Conservation (phyloP, 53 echinoderm and acorn worm species). For the Crossaster papposus region DNA sequence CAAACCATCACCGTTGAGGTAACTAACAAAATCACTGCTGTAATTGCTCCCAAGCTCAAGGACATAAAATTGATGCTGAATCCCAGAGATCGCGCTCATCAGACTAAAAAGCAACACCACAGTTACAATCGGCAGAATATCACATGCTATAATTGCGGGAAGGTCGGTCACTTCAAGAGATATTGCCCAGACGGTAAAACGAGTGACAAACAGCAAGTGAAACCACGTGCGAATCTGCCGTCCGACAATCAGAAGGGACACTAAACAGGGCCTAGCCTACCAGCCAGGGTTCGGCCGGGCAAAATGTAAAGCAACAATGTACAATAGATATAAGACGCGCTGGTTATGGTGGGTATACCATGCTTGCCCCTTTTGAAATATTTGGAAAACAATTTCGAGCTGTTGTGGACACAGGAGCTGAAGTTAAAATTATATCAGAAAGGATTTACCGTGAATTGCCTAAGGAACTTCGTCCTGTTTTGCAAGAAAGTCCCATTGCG, state of each 20-base stretch:
- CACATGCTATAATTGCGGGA: too few species aligned
- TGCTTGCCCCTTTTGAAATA: conserved; percentile 28
- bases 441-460: conserved; percentile 33
- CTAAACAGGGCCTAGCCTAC: conserved; percentile 40
- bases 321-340: conserved; percentile 31
- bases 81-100: not conserved
- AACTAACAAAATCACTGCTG: conserved; percentile 1
- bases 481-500: conserved; percentile 11
- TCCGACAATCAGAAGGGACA: conserved; percentile 24
- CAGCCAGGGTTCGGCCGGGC: conserved; percentile 44
- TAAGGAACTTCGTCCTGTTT: not conserved
- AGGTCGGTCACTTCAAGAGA: too few species aligned
- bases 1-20: conserved; percentile 32
- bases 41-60: not conserved
- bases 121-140: conserved; percentile 22
- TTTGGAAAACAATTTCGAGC: conserved; percentile 5
- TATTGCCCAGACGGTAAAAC: too few species aligned
- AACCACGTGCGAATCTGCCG: too few species aligned
- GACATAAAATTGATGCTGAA: conserved; percentile 25
- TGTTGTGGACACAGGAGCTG: conserved; percentile 37
- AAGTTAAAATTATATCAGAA: conserved; percentile 10
- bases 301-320: not conserved
- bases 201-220: too few species aligned
- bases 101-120: not conserved
- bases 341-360: conserved; percentile 22